Evolutionary conservation across 1,140 invertebrate genomes (phyloP), one percentile per base, ranked within the genome.

Genomic region (Drosophila tristis): DNA sequence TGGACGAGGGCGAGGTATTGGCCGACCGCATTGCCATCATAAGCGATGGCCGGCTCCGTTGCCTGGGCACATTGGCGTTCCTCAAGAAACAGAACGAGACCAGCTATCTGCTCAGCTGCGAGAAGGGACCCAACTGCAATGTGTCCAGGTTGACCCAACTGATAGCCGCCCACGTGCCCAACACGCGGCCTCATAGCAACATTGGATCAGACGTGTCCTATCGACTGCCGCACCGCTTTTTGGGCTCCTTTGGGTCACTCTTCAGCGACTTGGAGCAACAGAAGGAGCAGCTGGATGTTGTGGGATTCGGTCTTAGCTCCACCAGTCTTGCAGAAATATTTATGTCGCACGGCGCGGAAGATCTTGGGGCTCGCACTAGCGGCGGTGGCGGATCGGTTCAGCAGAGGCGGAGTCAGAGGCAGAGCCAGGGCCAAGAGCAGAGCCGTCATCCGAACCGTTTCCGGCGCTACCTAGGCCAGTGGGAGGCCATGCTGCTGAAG

Each of bases 1-100:
- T 99, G 97, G 98, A 99, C 92, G 98, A 99, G 93, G 98, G 98
- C 43, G 98, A 99, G 93, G 94, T 97, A 39, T 93, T 99, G 1
- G 98, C 98, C 1, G 98, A 99, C 92, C 93, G 97, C 85, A 97
- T 99, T 75, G 97, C 96, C 4, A 97, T 98, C 54, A 96, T 99
- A 93, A 95, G 96, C 65, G 93, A 94, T 43, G 98, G 98, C 13
- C 92, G 94, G 57, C 92, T 98, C 11, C 94, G 95, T 78, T 97
- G 97, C 90, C 95, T 95, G 92, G 98, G 97, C 26, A 95, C 96
- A 2, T 94, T 97, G 35, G 94, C 97, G 92, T 97, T 96, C 91
- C 93, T 98, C 51, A 98, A 98, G 91, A 95, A 95, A 68, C 94
- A 95, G 67, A 96, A 96, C 80, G 97, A 96, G 8, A 50, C 47